These are phyloP conservation scores for Matsumyia berberina DNA, from an alignment of 2,888 invertebrate genomes.

Conservation along the genomic window DNA sequence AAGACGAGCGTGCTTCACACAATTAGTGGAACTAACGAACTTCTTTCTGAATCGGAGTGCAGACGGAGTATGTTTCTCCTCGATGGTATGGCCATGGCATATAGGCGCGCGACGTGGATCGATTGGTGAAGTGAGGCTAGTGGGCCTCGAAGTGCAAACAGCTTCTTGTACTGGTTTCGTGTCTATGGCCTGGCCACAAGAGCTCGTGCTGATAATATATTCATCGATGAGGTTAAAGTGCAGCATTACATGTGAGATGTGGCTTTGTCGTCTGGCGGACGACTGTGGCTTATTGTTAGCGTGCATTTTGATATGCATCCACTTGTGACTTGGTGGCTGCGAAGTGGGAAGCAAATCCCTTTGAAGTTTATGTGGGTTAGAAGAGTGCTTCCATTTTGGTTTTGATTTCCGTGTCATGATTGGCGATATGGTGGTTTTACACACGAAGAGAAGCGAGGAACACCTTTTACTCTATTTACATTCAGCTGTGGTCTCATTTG, in stretches of 20 bases:
- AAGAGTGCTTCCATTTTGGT: constrained; percentile 20
- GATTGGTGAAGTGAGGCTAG: constrained; percentile 30
- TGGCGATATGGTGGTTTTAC: not conserved
- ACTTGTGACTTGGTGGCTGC: constrained; percentile 26
- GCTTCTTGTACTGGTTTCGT: constrained; percentile 44
- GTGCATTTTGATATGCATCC: constrained; percentile 34
- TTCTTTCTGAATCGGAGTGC: constrained; percentile 70
- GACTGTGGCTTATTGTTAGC: constrained; percentile 37
- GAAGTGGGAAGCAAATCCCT: constrained; percentile 40
- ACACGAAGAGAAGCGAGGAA: not conserved
- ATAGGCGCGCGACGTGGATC: constrained; percentile 21
- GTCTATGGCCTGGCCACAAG: constrained; percentile 23
- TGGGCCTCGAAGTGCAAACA: constrained; percentile 56
- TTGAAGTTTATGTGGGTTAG: constrained; percentile 33
- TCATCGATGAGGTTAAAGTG: constrained; percentile 53
- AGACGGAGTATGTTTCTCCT: constrained; percentile 49
- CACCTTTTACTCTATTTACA: constrained; percentile 21
- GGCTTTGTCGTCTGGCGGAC: constrained; percentile 30
- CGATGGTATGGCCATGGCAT: constrained; percentile 36
- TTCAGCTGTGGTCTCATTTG: constrained; percentile 8
- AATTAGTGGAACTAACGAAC: constrained; percentile 63
- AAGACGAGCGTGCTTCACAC: constrained; percentile 48
- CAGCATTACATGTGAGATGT: constrained; percentile 49
- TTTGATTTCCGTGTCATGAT: constrained; percentile 37
- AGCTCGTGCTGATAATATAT: constrained; percentile 39